A percentile compares a stretch with the other conserved stretches of the same genome.
phyloP scores from a whole-genome alignment of 2,113 vertebrate species.

The Muntiacus reevesi region DNA sequence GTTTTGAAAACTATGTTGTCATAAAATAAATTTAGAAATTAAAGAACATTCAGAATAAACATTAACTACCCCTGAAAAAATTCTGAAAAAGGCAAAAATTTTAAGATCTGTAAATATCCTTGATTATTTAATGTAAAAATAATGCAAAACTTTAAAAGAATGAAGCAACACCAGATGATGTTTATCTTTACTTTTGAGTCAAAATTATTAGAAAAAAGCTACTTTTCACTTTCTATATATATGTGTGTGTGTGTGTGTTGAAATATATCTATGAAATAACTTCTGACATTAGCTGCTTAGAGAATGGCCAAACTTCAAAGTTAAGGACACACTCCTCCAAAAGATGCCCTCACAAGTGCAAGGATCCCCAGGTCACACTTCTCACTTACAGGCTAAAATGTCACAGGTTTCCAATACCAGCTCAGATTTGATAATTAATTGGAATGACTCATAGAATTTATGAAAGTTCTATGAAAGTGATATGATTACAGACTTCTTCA shows the following conservation, averaged over 20 bases:
- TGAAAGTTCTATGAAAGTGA: neutral
- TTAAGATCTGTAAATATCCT: neutral
- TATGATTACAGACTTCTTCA: neutral
- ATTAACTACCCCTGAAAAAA: neutral
- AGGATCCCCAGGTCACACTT: neutral
- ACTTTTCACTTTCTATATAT: neutral
- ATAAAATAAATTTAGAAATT: neutral
- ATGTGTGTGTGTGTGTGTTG: neutral
- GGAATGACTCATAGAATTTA: neutral
- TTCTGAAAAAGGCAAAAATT: neutral
- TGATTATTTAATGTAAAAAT: neutral
- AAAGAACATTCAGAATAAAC: neutral
- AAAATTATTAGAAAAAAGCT: neutral
- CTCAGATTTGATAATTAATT: neutral
- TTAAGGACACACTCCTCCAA: neutral
- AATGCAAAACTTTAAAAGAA: neutral
- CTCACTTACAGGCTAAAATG: neutral
- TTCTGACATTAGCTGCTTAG: neutral
- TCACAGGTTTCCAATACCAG: neutral
- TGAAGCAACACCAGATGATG: neutral
- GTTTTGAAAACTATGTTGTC: neutral
- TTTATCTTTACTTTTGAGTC: neutral
- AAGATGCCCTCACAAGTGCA: neutral
- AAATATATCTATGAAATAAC: neutral
- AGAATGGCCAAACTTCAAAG: neutral